phyloP scores from a whole-genome alignment of 2,113 vertebrate genomes.

The Ammospiza caudacuta region DNA sequence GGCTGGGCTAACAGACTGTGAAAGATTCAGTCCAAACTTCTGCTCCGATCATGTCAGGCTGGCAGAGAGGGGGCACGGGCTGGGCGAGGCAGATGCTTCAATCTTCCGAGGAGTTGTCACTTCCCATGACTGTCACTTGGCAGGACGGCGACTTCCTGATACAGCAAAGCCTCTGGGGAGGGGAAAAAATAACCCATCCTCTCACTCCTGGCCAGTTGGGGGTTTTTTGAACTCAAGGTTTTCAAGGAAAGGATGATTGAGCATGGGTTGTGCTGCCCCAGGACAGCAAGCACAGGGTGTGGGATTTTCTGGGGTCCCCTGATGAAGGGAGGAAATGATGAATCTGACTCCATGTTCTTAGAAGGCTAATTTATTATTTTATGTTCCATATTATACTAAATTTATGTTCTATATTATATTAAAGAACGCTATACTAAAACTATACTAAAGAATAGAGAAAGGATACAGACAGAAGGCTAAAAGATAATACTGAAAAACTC shows the following conservation, averaged over 20 bases:
- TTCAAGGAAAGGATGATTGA: background rate
- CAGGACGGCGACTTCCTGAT: conserved; percentile 23
- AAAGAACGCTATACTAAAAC: too few species aligned
- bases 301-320: too few species aligned
- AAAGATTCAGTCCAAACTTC: conserved; percentile 77
- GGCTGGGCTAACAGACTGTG: conserved; percentile 64
- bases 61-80: background rate
- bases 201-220: background rate
- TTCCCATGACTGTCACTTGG: conserved; percentile 52
- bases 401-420: too few species aligned
- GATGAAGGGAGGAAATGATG: too few species aligned
- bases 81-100: conserved; percentile 52
- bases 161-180: conserved; percentile 36
- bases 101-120: conserved; percentile 39
- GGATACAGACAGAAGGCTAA: too few species aligned
- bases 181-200: background rate
- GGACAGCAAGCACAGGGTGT: background rate
- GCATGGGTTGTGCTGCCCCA: background rate
- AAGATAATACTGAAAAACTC: too few species aligned
- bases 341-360: too few species aligned
- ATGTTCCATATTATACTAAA: too few species aligned
- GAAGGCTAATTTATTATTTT: too few species aligned
- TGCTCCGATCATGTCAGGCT: conserved; percentile 54
- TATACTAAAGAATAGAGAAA: too few species aligned
- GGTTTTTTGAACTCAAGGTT: background rate